phyloP scores from a whole-genome alignment of 2,888 invertebrate genomes.

The Ramazzottius varieornatus region DNA sequence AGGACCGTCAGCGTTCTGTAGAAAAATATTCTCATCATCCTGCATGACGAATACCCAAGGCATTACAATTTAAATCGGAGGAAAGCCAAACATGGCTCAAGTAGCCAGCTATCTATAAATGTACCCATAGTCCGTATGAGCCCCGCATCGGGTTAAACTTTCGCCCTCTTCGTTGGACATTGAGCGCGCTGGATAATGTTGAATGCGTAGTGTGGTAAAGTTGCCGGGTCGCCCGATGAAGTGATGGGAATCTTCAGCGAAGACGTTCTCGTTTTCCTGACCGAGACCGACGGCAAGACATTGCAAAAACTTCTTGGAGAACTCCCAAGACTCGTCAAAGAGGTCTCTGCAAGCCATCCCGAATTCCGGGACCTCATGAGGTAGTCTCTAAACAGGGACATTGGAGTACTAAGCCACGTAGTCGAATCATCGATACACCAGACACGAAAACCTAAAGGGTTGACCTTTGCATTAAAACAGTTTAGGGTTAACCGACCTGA shows the following conservation, averaged over 20 bases:
- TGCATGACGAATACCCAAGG: background rate
- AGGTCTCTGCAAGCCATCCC: background rate
- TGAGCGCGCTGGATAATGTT: background rate
- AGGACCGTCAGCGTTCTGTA: background rate
- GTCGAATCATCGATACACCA: too few relatives aligned
- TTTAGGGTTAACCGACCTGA: background rate
- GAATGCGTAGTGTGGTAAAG: background rate
- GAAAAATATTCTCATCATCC: background rate
- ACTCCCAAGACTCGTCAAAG: background rate
- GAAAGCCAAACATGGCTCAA: background rate
- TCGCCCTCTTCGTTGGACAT: background rate
- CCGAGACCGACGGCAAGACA: background rate
- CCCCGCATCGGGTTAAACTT: background rate
- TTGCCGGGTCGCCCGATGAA: background rate
- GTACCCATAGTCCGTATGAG: background rate
- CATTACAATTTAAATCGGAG: background rate
- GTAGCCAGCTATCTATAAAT: background rate
- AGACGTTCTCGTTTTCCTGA: background rate
- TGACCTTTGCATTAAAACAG: background rate
- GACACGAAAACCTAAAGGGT: background rate
- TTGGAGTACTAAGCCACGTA: too few relatives aligned
- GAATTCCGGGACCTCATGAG: background rate
- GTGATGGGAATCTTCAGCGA: background rate
- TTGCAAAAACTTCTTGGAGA: slow-evolving; percentile 1
- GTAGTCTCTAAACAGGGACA: background rate